Conservation (phyloP, 1,140 invertebrate genomes). For the Aplysia californica region DNA sequence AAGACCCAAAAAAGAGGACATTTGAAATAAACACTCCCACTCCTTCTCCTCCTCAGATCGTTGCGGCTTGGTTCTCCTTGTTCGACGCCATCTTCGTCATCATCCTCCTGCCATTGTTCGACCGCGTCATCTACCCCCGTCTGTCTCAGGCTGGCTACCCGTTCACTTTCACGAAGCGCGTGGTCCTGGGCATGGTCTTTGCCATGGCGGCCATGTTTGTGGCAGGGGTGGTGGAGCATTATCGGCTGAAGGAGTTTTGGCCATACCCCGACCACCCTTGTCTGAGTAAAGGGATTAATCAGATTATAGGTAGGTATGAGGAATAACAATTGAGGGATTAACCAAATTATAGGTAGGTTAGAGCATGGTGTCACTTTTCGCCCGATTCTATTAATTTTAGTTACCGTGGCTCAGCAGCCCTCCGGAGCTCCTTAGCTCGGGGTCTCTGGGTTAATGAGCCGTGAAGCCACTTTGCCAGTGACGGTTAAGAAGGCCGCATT, state of each 20-base stretch:
- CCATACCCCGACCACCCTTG: constrained; percentile 24
- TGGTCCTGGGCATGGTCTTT: constrained; percentile 69
- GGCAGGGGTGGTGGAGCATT: constrained; percentile 65
- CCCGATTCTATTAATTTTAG: too few species aligned
- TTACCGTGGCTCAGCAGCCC: too few species aligned
- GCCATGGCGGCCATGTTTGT: constrained; percentile 65
- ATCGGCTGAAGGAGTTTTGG: constrained; percentile 47
- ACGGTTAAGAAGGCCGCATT: too few species aligned
- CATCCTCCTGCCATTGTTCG: constrained; percentile 68
- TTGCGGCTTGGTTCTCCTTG: constrained; percentile 70
- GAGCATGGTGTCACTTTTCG: too few species aligned
- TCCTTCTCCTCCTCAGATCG: constrained; percentile 53
- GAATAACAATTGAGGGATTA: too few species aligned
- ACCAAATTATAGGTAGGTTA: too few species aligned
- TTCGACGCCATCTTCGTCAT: constrained; percentile 68
- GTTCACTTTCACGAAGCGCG: constrained; percentile 53
- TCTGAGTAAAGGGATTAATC: constrained; percentile 36
- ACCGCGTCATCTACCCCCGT: constrained; percentile 68
- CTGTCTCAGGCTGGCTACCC: constrained; percentile 40
- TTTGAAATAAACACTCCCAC: too few species aligned
- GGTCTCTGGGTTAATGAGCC: too few species aligned
- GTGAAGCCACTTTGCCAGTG: too few species aligned
- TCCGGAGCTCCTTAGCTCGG: too few species aligned
- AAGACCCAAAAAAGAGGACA: too few species aligned
- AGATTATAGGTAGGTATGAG: constrained; percentile 52